Percentiles rank a stretch among this genome's conserved stretches.
phyloP scores from a whole-genome alignment of 1,140 invertebrate species.

The Aphidius gifuensis region DNA sequence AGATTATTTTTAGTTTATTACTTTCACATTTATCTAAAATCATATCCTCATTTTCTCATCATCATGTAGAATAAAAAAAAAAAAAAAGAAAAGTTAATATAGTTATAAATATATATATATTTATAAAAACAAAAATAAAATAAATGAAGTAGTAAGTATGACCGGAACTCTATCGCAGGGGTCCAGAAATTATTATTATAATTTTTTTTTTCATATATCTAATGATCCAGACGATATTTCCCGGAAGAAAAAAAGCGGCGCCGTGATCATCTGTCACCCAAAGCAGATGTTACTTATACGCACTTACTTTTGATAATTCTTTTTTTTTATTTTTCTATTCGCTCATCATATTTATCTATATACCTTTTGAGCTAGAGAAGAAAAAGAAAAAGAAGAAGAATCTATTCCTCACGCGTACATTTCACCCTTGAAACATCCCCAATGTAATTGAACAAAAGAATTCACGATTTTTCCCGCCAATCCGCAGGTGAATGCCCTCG shows the following conservation, averaged over 20 bases:
- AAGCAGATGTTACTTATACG: conserved; percentile 1
- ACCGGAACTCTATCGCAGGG: conserved; percentile 10
- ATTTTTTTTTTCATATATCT: too few relatives aligned
- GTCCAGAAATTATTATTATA: too few relatives aligned
- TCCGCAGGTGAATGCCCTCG: conserved; percentile 45
- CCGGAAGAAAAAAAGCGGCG: conserved; percentile 10
- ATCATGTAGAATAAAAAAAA: too few relatives aligned
- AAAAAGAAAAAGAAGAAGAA: background rate
- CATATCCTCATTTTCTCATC: too few relatives aligned
- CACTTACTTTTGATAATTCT: too few relatives aligned
- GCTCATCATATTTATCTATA: background rate
- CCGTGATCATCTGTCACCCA: conserved; percentile 8
- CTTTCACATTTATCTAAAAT: too few relatives aligned
- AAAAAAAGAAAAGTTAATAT: background rate
- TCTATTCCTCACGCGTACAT: conserved; percentile 5
- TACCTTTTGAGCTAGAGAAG: background rate
- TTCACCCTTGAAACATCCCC: background rate
- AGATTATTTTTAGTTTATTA: too few relatives aligned
- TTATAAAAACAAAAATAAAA: background rate
- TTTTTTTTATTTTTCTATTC: too few relatives aligned
- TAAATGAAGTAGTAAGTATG: background rate
- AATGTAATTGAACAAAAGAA: conserved; percentile 6
- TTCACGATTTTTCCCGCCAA: conserved; percentile 35
- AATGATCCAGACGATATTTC: background rate
- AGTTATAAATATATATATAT: background rate